A percentile compares a stretch with the other conserved stretches of the same genome.
Evolutionary conservation across 2,797 vertebrate species (phyloP).

Genomic region (Falco rusticolus): DNA sequence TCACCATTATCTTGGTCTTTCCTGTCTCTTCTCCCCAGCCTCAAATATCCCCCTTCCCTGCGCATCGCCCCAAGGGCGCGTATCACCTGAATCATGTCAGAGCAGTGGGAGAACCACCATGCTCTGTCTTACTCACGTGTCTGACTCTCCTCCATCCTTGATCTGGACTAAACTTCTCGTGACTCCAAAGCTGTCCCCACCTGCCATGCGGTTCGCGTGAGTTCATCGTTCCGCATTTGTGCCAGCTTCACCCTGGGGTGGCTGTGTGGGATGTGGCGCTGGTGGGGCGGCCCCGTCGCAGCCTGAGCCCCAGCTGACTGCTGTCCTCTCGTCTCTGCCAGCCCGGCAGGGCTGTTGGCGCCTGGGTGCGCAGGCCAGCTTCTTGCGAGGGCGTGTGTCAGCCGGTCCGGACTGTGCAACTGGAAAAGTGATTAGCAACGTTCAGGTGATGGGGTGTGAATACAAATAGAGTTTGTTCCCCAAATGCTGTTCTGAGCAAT

Average conservation of each 20-base stretch:
- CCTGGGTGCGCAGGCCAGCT: background rate
- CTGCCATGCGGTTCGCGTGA: background rate
- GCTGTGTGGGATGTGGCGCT: background rate
- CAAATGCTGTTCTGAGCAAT: background rate
- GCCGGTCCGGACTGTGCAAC: accelerated
- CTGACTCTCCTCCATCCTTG: background rate
- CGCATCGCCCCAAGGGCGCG: accelerated
- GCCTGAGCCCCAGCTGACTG: background rate
- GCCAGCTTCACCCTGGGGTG: background rate
- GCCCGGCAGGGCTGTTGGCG: background rate
- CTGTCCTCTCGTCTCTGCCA: background rate
- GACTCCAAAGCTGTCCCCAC: background rate
- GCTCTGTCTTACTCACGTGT: background rate
- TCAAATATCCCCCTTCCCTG: background rate
- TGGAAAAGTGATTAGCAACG: background rate
- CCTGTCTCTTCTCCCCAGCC: background rate
- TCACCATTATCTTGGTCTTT: background rate
- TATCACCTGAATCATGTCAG: background rate
- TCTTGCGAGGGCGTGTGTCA: background rate
- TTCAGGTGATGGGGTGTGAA: background rate
- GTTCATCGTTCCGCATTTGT: accelerated
- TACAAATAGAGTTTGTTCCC: background rate
- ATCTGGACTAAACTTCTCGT: background rate
- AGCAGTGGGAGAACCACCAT: accelerated
- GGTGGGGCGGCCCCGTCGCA: background rate